A percentile compares a stretch with the other conserved stretches of the same genome.
Evolutionary conservation across 2,113 vertebrate species (phyloP).

Genomic region (Coregonus clupeaformis): DNA sequence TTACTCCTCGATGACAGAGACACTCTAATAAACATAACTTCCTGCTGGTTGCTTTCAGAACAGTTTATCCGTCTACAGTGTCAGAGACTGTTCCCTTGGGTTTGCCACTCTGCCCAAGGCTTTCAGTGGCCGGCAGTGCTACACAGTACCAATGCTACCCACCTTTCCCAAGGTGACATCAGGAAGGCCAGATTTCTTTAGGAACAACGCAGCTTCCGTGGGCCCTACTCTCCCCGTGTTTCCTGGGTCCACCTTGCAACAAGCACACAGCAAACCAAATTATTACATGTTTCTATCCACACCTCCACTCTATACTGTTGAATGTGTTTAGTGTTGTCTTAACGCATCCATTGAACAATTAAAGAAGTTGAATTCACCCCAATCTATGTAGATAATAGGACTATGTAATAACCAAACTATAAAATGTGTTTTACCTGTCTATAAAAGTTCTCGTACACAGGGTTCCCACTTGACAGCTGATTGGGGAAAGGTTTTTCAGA

Average conservation of each 20-base stretch:
- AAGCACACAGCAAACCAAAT: conserved; percentile 4
- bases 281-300: neutral
- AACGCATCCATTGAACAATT: neutral
- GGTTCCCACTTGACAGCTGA: conserved; percentile 88
- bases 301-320: neutral
- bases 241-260: conserved; percentile 87
- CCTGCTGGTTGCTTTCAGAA: neutral
- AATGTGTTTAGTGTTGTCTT: neutral
- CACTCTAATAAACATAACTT: neutral
- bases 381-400: neutral
- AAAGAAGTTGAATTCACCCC: neutral
- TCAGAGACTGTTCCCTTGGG: neutral
- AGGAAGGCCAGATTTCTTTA: conserved; percentile 94
- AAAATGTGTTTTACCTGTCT: conserved; percentile 81
- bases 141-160: conserved; percentile 15
- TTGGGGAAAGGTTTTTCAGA: conserved; percentile 36
- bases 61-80: neutral
- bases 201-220: conserved; percentile 90
- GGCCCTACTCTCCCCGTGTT: conserved; percentile 90
- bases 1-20: conserved; percentile 4
- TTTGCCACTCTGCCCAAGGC: neutral
- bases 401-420: neutral
- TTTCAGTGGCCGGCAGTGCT: neutral
- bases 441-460: conserved; percentile 90
- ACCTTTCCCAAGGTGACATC: conserved; percentile 92